Evolutionary conservation across 2,888 invertebrate genomes (phyloP), one percentile per base, ranked within the genome.

Genomic region (Pterobdella sp.): DNA sequence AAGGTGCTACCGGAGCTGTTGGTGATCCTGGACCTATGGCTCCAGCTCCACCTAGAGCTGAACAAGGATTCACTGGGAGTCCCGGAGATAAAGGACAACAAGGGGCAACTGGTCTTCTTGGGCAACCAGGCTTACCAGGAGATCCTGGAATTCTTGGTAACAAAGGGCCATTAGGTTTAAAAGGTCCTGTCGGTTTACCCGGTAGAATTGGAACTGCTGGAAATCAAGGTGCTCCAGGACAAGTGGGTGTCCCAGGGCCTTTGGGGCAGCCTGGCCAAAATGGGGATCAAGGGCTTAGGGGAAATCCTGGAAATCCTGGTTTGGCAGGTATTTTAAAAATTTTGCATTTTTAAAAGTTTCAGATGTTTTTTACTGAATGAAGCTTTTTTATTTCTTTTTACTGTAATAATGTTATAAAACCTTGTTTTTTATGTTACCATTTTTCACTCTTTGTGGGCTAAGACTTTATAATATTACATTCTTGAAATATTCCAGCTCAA

Each of bases 41-140:
- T n/a, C 63, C 31, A 29, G 1, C 64, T 2, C 63, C 72, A 26
- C 32, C 26, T 14, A 31, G 2, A 3, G 73, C 70, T 31, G 70
- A 31, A 37, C 35, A 32, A n/a, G 74, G 74, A 29, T 4, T 42
- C 2, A 31, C 37, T 10, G 75, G 75, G 36, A 14, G 34, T 14
- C n/a, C 67, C 14, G 70, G 75, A 32, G 63, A 80, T 1, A 69
- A 49, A 29, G 75, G 75, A 60, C 18, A 18, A 26, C 31, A 65
- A 32, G 75, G 75, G 32, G 37, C 32, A 52, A 29, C 66, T 1
- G 75, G 75, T n/a, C 63, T 31, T 26, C 52, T 34, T 56, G 74
- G 74, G 18, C 29, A 22, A 3, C 29, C 49, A 32, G 71, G 71
- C 22, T 56, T 34, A 0, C 60, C 71, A 26, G 73, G 73, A 26